Percentiles rank a stretch among this genome's conserved stretches.
These are phyloP conservation scores for Bombus superbus DNA, from an alignment of 1,140 invertebrate genomes.

Conservation along the genomic window DNA sequence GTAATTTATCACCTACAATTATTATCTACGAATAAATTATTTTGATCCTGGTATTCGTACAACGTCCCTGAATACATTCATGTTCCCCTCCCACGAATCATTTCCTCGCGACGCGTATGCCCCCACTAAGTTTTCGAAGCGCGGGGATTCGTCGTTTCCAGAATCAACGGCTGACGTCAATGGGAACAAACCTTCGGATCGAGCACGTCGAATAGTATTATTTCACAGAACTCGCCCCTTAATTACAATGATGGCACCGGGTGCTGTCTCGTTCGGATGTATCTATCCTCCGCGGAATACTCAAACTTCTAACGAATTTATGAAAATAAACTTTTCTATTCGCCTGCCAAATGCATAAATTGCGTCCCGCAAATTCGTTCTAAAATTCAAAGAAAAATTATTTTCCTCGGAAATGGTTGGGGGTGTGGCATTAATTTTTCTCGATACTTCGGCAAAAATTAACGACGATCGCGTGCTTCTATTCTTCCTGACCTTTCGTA, in stretches of 20 bases:
- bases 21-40: background rate
- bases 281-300: background rate
- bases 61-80: constrained; percentile 47
- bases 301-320: background rate
- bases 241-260: constrained; percentile 9
- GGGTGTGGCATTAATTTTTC: constrained; percentile 29
- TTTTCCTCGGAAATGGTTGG: background rate
- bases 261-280: background rate
- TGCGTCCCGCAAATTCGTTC: background rate
- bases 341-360: background rate
- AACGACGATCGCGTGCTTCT: constrained; percentile 14
- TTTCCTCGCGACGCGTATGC: constrained; percentile 27
- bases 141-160: constrained; percentile 59
- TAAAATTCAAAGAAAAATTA: background rate
- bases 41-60: background rate
- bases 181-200: constrained; percentile 53
- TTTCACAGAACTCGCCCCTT: constrained; percentile 37
- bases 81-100: background rate
- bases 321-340: constrained; percentile 1
- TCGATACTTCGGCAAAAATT: constrained; percentile 1
- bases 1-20: too few species aligned
- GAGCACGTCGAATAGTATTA: constrained; percentile 52
- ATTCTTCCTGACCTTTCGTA: background rate
- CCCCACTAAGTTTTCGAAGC: constrained; percentile 11
- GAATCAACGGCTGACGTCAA: constrained; percentile 66